These are phyloP conservation scores for Chelonus insularis DNA, from an alignment of 1,140 invertebrate genomes.

Conservation along the genomic window DNA sequence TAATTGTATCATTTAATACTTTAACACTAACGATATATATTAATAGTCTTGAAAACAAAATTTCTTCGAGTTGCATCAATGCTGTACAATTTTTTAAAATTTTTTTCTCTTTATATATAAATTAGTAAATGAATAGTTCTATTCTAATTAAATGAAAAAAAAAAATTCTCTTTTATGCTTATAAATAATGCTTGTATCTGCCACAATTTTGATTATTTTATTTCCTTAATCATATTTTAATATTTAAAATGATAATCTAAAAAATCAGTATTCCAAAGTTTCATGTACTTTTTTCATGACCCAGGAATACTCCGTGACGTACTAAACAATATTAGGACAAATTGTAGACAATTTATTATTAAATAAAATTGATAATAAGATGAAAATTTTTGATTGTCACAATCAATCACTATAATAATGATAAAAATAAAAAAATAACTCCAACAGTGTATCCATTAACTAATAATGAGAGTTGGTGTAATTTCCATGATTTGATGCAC, in stretches of 20 bases:
- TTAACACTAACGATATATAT: neutral
- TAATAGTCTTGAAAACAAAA: neutral
- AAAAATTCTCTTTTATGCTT: neutral
- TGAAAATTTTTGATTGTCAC: conserved; percentile 7
- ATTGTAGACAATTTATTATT: conserved; percentile 62
- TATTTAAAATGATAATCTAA: neutral
- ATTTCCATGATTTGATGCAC: conserved; percentile 41
- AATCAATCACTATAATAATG: neutral
- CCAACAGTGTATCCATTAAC: conserved; percentile 6
- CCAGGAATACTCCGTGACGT: conserved; percentile 55
- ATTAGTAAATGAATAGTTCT: neutral
- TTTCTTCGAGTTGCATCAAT: neutral
- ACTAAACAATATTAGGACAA: conserved; percentile 58
- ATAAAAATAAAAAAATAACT: no score
- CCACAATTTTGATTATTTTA: no score
- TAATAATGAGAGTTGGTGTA: conserved; percentile 40
- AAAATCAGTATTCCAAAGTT: neutral
- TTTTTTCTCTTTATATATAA: neutral
- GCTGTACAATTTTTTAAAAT: neutral
- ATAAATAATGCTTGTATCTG: no score
- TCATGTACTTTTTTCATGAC: conserved; percentile 47
- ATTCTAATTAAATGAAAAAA: neutral
- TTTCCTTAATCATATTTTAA: no score
- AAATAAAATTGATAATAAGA: conserved; percentile 54
- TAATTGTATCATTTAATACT: neutral